Evolutionary conservation across 92 coral and sea anemone genomes (phyloP).

Genomic region (Galaxea fascicularis): DNA sequence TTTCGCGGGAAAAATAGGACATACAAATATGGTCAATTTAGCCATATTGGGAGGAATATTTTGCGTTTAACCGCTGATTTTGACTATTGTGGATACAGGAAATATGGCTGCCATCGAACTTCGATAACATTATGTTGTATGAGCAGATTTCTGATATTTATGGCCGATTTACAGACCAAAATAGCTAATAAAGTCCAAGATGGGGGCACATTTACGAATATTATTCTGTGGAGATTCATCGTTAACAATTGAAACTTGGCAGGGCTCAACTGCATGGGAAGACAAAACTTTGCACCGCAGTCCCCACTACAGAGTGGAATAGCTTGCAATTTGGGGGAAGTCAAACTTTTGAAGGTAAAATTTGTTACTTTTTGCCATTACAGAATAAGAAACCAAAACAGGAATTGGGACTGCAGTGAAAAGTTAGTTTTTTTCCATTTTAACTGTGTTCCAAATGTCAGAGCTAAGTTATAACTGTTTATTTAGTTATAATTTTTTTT

Average conservation of each 20-base stretch:
- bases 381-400: neutral
- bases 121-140: neutral
- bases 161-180: neutral
- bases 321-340: neutral
- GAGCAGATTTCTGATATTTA: neutral
- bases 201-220: neutral
- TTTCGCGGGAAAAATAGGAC: slow-evolving; percentile 23
- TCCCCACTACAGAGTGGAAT: neutral
- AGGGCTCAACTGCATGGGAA: slow-evolving; percentile 4
- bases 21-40: neutral
- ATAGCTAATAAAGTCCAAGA: neutral
- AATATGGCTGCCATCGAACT: slow-evolving; percentile 19
- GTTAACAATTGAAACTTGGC: slow-evolving; percentile 1
- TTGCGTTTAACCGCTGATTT: slow-evolving; percentile 4
- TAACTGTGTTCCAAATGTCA: slow-evolving; percentile 17
- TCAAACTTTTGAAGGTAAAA: neutral
- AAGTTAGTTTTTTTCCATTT: neutral
- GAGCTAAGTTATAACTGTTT: neutral
- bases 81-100: slow-evolving; percentile 3
- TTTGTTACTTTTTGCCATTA: neutral
- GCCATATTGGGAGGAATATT: neutral
- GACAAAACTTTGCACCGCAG: slow-evolving; percentile 11
- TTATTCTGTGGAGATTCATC: neutral
- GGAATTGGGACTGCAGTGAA: neutral
- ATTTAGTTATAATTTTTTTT: neutral